phyloP scores from a whole-genome alignment of 2,797 vertebrate genomes.

The Phaenicophaeus curvirostris region DNA sequence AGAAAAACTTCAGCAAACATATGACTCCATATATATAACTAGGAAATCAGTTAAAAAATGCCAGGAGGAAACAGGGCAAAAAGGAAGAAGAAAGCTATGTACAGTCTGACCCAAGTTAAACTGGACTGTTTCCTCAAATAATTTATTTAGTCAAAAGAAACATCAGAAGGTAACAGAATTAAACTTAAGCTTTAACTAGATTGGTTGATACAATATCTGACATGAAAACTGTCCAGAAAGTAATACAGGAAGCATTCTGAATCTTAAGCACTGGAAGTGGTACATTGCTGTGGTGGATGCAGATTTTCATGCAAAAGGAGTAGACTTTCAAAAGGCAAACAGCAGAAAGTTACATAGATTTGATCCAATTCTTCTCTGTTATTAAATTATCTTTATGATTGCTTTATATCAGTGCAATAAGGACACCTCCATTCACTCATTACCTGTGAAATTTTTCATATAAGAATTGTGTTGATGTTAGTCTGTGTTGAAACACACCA shows the following conservation, averaged over 20 bases:
- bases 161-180: neutral
- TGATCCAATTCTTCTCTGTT: conserved; percentile 22
- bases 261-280: neutral
- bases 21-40: neutral
- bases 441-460: neutral
- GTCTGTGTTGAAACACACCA: neutral
- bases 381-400: neutral
- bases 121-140: neutral
- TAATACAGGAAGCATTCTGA: neutral
- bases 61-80: neutral
- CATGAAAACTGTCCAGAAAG: neutral
- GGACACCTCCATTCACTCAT: neutral
- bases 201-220: neutral
- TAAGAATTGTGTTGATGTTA: neutral
- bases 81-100: neutral
- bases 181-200: neutral
- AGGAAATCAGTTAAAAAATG: neutral
- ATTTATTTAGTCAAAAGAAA: neutral
- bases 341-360: conserved; percentile 24
- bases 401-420: neutral
- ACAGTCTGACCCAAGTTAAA: neutral
- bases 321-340: conserved; percentile 33
- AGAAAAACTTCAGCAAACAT: neutral
- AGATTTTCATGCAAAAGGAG: neutral
- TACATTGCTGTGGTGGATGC: neutral